phyloP scores from a whole-genome alignment of 1,140 invertebrate species.

The Macrotrachela quadricornifera region DNA sequence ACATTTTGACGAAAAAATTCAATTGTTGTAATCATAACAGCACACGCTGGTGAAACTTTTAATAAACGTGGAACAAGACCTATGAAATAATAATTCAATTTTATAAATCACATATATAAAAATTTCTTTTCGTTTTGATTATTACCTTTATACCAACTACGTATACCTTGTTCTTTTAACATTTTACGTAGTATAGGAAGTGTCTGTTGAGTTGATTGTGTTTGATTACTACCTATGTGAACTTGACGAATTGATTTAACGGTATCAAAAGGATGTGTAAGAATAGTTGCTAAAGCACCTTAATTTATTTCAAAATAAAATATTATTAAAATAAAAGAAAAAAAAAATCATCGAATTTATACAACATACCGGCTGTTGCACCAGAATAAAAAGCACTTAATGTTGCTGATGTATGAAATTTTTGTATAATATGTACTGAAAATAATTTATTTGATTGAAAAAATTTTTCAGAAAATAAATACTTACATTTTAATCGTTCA shows the following conservation, averaged over 20 bases:
- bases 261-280: slow-evolving; percentile 6
- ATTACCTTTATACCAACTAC: not conserved
- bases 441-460: no score
- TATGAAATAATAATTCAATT: not conserved
- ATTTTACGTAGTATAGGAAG: not conserved
- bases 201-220: not conserved
- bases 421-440: no score
- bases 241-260: slow-evolving; percentile 8
- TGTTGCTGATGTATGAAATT: no score
- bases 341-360: no score
- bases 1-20: slow-evolving; percentile 5
- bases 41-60: slow-evolving; percentile 7
- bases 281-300: not conserved
- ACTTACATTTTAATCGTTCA: no score
- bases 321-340: no score
- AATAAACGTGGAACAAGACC: slow-evolving; percentile 3
- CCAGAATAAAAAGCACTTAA: slow-evolving; percentile 2
- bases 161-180: not conserved
- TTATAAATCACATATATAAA: no score
- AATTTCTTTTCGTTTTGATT: no score
- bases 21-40: slow-evolving; percentile 7
- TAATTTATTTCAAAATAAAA: no score
- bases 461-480: no score
- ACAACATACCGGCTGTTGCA: not conserved
- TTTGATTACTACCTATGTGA: slow-evolving; percentile 5